Evolutionary conservation across 2,888 invertebrate species (phyloP), one percentile per base, ranked within the genome.

Genomic region (Microplitis deprimator): DNA sequence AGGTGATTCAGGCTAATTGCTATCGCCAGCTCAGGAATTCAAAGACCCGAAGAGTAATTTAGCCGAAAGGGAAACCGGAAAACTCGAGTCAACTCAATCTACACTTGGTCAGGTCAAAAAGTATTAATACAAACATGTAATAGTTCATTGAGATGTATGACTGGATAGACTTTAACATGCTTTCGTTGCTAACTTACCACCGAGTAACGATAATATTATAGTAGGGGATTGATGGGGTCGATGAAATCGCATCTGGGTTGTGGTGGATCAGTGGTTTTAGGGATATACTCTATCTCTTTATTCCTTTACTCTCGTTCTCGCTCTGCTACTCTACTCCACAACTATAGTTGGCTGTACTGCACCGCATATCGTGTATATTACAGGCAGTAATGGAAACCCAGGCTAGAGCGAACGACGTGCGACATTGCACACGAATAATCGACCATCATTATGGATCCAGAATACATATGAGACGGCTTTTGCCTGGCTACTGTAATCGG

Each of bases 1-100:
- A 67, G 68, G 61, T 39, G 60, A 74, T 74, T 68, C 20, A 60
- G 20, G 68, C 68, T 74, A 74, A 74, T 74, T 74, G 68, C 73
- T 73, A 20, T 74, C 20, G 68, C 68, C 60, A 74, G 59, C 61
- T 60, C 60, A n/a, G 38, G 65, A 10, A 29, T 65, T 2, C 50
- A 17, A 13, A 29, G 65, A 65, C 38, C 29, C 13, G 6, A 10
- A 65, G 29, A 65, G 65, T 65, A 65, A 65, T 65, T 65, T 65
- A 10, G 65, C 13, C 20, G 29, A 13, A 29, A 13, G 29, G 38
- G 7, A 29, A 65, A 6, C 13, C 38, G 20, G 65, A 65, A 65
- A 65, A 65, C 65, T 65, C 13, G 38, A 13, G 65, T 65, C 29
- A 13, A 10, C 65, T 65, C 65, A 29, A 65, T 65, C 38, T 65